Conservation (phyloP, 92 coral and sea anemone species). For the Epizoanthus scotinus region DNA sequence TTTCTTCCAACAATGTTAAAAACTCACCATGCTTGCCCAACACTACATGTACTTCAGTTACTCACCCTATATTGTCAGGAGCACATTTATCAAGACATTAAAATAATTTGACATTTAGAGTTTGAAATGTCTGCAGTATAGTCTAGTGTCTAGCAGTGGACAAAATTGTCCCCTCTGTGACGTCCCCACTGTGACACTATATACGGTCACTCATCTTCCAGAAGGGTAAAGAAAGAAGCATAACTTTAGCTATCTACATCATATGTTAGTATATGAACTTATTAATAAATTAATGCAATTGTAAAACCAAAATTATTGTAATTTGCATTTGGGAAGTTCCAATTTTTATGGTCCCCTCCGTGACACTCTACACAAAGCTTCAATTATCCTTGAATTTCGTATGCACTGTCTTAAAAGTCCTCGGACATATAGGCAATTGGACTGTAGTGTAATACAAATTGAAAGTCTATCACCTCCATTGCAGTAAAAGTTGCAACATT, state of each 20-base stretch:
- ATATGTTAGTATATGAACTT: slow-evolving; percentile 20
- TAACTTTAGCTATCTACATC: slow-evolving; percentile 3
- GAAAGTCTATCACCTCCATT: no score
- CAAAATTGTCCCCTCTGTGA: slow-evolving; percentile 23
- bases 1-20: no score
- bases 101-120: not conserved
- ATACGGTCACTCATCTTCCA: slow-evolving; percentile 1
- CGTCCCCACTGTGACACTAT: slow-evolving; percentile 21
- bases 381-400: no score
- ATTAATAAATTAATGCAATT: not conserved
- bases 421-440: not conserved
- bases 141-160: not conserved
- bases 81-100: slow-evolving; percentile 6
- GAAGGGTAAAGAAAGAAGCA: not conserved
- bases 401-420: not conserved
- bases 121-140: slow-evolving; percentile 1
- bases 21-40: no score
- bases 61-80: not conserved
- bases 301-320: slow-evolving; percentile 1
- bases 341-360: slow-evolving; percentile 29
- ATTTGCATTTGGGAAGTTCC: slow-evolving; percentile 1
- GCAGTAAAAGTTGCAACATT: no score
- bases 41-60: no score
- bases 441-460: no score
- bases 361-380: not conserved